phyloP scores from a whole-genome alignment of 2,888 invertebrate genomes.

The Crepidodera aurea region DNA sequence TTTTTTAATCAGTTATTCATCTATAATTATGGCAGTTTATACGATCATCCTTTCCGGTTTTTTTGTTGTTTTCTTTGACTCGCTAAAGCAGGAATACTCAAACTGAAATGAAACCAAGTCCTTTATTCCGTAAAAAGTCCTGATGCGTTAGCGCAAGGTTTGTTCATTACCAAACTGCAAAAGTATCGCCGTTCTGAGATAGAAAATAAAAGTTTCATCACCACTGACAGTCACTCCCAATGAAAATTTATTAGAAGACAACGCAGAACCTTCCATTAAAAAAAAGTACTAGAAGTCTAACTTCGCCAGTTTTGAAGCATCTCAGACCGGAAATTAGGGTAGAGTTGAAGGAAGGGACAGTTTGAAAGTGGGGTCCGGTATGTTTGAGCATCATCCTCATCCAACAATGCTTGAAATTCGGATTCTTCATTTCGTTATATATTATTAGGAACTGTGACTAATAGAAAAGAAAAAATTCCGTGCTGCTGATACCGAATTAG shows the following conservation, averaged over 20 bases:
- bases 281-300: constrained; percentile 59
- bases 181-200: constrained; percentile 58
- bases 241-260: constrained; percentile 49
- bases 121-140: constrained; percentile 90
- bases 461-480: not conserved
- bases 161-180: constrained; percentile 73
- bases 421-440: no score
- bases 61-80: no score
- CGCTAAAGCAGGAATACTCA: constrained; percentile 49
- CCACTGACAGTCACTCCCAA: constrained; percentile 48
- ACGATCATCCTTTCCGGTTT: no score
- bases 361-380: constrained; percentile 35
- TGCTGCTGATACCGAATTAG: not conserved
- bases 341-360: constrained; percentile 66
- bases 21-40: no score
- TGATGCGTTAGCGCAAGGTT: constrained; percentile 85
- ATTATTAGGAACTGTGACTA: no score
- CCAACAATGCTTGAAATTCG: no score
- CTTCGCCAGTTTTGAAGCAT: constrained; percentile 82
- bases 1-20: no score
- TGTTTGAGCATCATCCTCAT: no score
- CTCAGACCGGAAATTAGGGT: constrained; percentile 86
- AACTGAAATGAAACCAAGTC: constrained; percentile 69
- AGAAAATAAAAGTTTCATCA: constrained; percentile 34
- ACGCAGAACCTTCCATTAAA: constrained; percentile 55